Conservation (phyloP, 2,797 vertebrate species). For the Chloroceryle inda region DNA sequence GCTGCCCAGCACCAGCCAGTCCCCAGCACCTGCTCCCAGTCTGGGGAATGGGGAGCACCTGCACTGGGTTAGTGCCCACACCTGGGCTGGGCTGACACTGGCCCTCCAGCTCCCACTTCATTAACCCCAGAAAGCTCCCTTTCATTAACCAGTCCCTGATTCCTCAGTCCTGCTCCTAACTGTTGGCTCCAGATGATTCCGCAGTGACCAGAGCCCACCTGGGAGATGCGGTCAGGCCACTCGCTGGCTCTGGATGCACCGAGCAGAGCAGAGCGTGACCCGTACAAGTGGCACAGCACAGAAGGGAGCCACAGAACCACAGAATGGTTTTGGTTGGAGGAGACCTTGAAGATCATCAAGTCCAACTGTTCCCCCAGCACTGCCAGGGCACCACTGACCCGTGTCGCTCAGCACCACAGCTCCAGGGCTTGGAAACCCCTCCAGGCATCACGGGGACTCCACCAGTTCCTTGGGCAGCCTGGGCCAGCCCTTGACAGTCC, state of each 20-base stretch:
- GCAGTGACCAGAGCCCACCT: rapidly evolving
- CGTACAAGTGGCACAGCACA: rapidly evolving
- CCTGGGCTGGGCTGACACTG: neutral
- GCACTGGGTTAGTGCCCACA: neutral
- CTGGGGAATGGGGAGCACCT: rapidly evolving
- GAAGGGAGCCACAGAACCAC: neutral
- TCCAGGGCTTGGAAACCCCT: neutral
- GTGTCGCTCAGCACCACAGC: neutral
- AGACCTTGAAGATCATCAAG: neutral
- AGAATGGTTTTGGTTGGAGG: neutral
- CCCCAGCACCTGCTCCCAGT: neutral
- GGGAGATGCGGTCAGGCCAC: too few species aligned
- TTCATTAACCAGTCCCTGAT: rapidly evolving
- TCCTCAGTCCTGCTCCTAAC: neutral
- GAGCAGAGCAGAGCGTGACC: rapidly evolving
- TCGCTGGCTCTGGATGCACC: neutral
- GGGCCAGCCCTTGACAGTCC: neutral
- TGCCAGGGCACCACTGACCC: neutral
- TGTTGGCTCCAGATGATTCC: neutral
- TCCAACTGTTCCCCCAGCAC: neutral
- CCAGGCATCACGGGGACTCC: neutral
- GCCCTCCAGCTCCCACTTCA: neutral
- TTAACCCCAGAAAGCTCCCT: neutral
- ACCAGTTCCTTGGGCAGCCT: neutral
- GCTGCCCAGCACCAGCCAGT: neutral